Percentiles rank a stretch among this genome's conserved stretches.
Conservation (phyloP, 2,113 vertebrate species). For the Nematolebias whitei region DNA sequence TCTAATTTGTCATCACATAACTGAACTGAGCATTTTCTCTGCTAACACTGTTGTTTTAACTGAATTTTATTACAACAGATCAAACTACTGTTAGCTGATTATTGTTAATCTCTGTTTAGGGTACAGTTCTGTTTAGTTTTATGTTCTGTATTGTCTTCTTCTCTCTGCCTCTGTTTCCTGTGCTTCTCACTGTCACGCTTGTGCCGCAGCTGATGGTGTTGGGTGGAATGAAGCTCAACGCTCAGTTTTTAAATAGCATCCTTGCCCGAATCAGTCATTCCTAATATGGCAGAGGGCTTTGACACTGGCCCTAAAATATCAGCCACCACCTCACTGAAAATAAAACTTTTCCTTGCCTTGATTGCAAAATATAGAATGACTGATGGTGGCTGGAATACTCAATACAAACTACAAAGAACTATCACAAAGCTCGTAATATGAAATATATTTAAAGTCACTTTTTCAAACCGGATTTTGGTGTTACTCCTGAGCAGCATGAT, state of each 20-base stretch:
- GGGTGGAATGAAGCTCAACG: slow-evolving; percentile 75
- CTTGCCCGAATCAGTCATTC: slow-evolving; percentile 60
- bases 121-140: neutral
- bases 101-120: neutral
- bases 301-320: slow-evolving; percentile 75
- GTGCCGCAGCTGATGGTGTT: slow-evolving; percentile 52
- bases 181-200: slow-evolving; percentile 24
- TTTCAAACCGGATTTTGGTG: neutral
- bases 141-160: neutral
- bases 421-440: slow-evolving; percentile 2
- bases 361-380: slow-evolving; percentile 8
- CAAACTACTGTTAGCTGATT: neutral
- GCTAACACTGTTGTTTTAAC: too few relatives aligned
- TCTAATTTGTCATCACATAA: too few relatives aligned
- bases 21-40: too few relatives aligned
- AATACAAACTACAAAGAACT: too few relatives aligned
- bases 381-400: slow-evolving; percentile 6
- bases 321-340: slow-evolving; percentile 64
- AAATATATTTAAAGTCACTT: neutral
- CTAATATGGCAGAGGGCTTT: slow-evolving; percentile 77
- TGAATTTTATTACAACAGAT: neutral
- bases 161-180: slow-evolving; percentile 13
- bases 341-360: slow-evolving; percentile 53
- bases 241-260: slow-evolving; percentile 81
- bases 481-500: slow-evolving; percentile 10